These are phyloP conservation scores for Idaea straminata DNA, from an alignment of 2,888 invertebrate species.

Conservation along the genomic window DNA sequence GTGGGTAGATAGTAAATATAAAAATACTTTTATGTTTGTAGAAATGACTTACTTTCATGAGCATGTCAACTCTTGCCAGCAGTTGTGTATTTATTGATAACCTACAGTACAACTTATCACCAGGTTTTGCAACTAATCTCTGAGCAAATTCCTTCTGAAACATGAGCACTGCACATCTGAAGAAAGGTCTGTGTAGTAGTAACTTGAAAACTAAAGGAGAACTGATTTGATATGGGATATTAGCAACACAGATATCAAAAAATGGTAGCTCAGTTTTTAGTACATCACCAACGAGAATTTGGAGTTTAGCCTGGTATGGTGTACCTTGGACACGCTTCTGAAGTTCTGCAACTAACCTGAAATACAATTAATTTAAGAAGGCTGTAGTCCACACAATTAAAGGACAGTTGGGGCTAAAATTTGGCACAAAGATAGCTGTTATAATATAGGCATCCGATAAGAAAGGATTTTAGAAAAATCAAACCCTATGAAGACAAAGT, in stretches of 20 bases:
- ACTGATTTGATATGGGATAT: conserved; percentile 98
- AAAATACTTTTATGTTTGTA: background rate
- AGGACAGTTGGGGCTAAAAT: too few species aligned
- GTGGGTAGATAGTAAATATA: too few species aligned
- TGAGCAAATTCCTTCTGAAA: conserved; percentile 99
- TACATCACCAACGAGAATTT: conserved; percentile 96
- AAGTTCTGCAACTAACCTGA: conserved; percentile 94
- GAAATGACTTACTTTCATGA: conserved; percentile 89
- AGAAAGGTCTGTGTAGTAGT: conserved; percentile 90
- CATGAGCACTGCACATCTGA: conserved; percentile 98
- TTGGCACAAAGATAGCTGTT: too few species aligned
- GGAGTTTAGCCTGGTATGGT: conserved; percentile 91
- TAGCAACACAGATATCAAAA: conserved; percentile 99
- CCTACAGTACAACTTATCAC: conserved; percentile 97
- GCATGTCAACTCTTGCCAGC: conserved; percentile 94
- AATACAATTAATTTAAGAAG: conserved; percentile 27
- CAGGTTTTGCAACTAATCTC: conserved; percentile 96
- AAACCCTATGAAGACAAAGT: background rate
- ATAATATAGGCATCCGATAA: too few species aligned
- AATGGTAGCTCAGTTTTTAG: conserved; percentile 96
- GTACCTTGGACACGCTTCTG: conserved; percentile 97
- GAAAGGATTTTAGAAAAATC: too few species aligned
- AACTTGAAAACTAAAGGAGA: conserved; percentile 98
- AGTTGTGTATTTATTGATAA: conserved; percentile 98
- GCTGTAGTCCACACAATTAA: background rate